Percentiles rank a stretch among this genome's conserved stretches.
phyloP scores from a whole-genome alignment of 2,888 invertebrate species.

The Trissolcus brochymenae region DNA sequence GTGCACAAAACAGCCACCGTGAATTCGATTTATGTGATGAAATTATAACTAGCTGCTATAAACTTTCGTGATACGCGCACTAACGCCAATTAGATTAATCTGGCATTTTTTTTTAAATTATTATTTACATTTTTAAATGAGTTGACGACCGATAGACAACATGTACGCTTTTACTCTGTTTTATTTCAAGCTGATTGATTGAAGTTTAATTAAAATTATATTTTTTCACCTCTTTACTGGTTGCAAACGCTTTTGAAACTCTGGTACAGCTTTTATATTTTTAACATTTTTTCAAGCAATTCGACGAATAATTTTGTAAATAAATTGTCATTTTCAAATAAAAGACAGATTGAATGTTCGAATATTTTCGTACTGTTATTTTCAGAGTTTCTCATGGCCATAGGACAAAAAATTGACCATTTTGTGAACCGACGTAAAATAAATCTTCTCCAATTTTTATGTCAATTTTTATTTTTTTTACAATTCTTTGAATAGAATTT shows the following conservation, averaged over 20 bases:
- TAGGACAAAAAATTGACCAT: too few relatives aligned
- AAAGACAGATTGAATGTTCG: too few relatives aligned
- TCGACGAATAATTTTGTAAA: too few relatives aligned
- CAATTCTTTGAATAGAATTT: too few relatives aligned
- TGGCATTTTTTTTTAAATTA: conserved; percentile 8
- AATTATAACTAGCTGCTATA: background rate
- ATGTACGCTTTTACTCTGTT: background rate
- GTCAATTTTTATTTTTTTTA: too few relatives aligned
- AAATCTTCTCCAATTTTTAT: too few relatives aligned
- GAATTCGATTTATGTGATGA: conserved; percentile 26
- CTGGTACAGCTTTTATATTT: too few relatives aligned
- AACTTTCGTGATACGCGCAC: conserved; percentile 29
- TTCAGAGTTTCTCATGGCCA: too few relatives aligned
- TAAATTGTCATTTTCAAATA: too few relatives aligned
- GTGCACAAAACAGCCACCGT: conserved; percentile 18
- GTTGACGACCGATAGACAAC: background rate
- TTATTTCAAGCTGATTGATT: background rate
- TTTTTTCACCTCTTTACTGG: too few relatives aligned
- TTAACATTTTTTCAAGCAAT: background rate
- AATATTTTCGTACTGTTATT: too few relatives aligned
- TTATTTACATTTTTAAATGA: conserved; percentile 13
- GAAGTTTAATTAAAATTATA: background rate
- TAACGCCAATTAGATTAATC: conserved; percentile 25
- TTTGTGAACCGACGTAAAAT: too few relatives aligned
- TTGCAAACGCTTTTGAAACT: background rate